Conservation (phyloP, 1,140 invertebrate genomes). For the Oryctes rhinoceros region DNA sequence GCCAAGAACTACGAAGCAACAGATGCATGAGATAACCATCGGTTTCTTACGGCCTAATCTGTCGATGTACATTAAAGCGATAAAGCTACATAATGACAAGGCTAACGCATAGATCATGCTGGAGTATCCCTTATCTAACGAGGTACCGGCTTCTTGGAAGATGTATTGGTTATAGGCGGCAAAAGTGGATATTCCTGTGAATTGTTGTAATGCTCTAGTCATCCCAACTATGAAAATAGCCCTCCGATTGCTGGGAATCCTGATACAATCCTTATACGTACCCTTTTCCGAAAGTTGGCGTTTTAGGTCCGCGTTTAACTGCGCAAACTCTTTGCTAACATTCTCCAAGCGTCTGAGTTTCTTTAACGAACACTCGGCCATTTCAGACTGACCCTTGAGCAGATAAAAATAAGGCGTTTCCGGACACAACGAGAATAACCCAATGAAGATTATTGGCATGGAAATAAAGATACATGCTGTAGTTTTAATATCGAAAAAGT, state of each 20-base stretch:
- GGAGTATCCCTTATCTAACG: conserved; percentile 45
- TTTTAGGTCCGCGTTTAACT: conserved; percentile 51
- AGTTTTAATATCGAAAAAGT: conserved; percentile 61
- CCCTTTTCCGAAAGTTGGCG: conserved; percentile 55
- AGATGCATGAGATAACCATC: conserved; percentile 67
- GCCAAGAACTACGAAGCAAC: conserved; percentile 64
- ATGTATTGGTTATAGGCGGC: conserved; percentile 52
- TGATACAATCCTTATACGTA: conserved; percentile 55
- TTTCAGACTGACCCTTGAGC: conserved; percentile 42
- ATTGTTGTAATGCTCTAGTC: conserved; percentile 49
- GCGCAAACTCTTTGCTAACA: conserved; percentile 52
- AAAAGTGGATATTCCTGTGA: conserved; percentile 49
- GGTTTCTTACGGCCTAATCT: conserved; percentile 73
- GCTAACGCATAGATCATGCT: conserved; percentile 58
- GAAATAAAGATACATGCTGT: conserved; percentile 63
- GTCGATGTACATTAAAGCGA: conserved; percentile 73
- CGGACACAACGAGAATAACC: conserved; percentile 55
- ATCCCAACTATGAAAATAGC: conserved; percentile 52
- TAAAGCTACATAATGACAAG: conserved; percentile 70
- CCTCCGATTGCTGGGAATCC: conserved; percentile 51
- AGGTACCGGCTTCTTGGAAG: conserved; percentile 53
- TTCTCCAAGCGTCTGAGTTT: conserved; percentile 48
- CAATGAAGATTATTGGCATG: conserved; percentile 62
- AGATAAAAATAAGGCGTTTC: conserved; percentile 55
- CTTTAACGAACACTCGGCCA: conserved; percentile 46